These are phyloP conservation scores for Drosophila tripunctata DNA, from an alignment of 2,888 invertebrate species.

Conservation along the genomic window DNA sequence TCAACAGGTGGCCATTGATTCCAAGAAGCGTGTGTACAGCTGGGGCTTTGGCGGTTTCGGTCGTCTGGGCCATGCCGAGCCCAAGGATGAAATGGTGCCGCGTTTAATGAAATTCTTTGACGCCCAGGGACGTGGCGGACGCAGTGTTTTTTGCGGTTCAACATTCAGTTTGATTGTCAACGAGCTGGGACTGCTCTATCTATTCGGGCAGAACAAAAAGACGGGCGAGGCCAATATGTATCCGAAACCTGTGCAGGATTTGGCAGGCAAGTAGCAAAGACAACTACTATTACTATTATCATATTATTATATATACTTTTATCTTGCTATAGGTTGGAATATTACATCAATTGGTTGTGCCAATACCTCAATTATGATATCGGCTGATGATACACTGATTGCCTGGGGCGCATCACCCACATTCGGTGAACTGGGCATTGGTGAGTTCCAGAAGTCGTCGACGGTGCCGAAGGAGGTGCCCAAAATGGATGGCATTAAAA, in stretches of 20 bases:
- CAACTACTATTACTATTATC: too few species aligned
- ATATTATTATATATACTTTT: too few species aligned
- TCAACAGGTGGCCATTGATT: constrained; percentile 91
- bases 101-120: constrained; percentile 95
- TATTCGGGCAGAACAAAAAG: constrained; percentile 96
- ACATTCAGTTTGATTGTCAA: constrained; percentile 94
- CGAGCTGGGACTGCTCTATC: constrained; percentile 89
- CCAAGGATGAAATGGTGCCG: constrained; percentile 94
- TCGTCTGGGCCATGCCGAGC: constrained; percentile 95
- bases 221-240: constrained; percentile 98
- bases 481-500: constrained; percentile 90
- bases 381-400: constrained; percentile 95
- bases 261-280: constrained; percentile 86
- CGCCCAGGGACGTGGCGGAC: constrained; percentile 92
- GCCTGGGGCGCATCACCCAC: constrained; percentile 98
- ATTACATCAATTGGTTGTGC: constrained; percentile 93
- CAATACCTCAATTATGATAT: constrained; percentile 92
- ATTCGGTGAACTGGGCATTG: constrained; percentile 96
- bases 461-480: constrained; percentile 94
- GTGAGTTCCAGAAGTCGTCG: constrained; percentile 94
- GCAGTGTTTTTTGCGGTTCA: constrained; percentile 92
- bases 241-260: constrained; percentile 96
- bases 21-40: constrained; percentile 94
- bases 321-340: constrained; percentile 89
- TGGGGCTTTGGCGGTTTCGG: constrained; percentile 99